These are phyloP conservation scores for Lacerta agilis DNA, from an alignment of 2,797 vertebrate species.

Conservation along the genomic window DNA sequence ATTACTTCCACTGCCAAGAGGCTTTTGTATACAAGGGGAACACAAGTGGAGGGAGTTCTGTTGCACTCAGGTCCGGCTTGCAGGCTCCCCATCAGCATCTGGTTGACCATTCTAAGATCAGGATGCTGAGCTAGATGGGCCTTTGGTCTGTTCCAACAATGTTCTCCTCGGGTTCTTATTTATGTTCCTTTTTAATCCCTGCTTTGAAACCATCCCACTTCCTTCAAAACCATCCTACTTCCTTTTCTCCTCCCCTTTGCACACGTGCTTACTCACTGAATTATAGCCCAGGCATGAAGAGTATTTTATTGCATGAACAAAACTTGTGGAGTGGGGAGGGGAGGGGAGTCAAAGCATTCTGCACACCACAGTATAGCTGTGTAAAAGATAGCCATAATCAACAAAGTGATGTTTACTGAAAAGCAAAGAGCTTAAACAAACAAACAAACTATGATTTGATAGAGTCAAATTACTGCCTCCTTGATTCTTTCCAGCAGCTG, in stretches of 20 bases:
- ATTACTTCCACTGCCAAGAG: no score
- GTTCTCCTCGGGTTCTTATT: no score
- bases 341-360: not conserved
- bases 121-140: no score
- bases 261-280: not conserved
- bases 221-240: not conserved
- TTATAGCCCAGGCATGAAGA: not conserved
- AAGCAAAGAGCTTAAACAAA: not conserved
- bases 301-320: not conserved
- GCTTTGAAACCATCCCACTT: not conserved
- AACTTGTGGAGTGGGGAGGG: not conserved
- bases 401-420: conserved; percentile 23
- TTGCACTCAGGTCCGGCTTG: no score
- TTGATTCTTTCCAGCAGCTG: not conserved
- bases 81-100: no score
- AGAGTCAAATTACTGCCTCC: not conserved
- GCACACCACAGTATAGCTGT: not conserved
- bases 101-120: no score
- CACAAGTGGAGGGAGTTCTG: no score
- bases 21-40: no score
- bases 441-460: not conserved
- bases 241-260: not conserved
- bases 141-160: no score
- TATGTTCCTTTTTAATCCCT: no score
- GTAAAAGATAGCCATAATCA: not conserved